Conservation (phyloP, 2,113 vertebrate genomes). For the Oenanthe melanoleuca region DNA sequence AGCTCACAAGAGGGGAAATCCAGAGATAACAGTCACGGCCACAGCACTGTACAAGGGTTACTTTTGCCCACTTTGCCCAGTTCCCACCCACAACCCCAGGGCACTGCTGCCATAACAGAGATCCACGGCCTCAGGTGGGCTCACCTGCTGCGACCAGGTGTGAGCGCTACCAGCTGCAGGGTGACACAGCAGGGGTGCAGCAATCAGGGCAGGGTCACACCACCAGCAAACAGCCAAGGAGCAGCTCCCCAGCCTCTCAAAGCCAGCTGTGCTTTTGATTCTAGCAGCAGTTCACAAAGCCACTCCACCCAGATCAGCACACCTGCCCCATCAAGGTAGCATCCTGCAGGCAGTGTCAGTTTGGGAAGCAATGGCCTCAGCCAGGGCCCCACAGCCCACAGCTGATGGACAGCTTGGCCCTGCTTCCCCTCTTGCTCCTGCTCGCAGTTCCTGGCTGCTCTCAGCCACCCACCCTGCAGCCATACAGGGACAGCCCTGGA, state of each 20-base stretch:
- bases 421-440: not conserved
- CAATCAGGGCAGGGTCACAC: not conserved
- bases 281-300: not conserved
- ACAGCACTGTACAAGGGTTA: not conserved
- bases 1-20: not conserved
- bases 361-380: not conserved
- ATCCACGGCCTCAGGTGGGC: rapidly evolving
- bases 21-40: not conserved
- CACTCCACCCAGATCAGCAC: not conserved
- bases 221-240: not conserved
- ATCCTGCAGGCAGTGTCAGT: not conserved
- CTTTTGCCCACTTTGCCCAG: not conserved
- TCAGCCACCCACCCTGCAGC: not conserved
- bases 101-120: not conserved
- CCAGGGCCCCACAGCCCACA: not conserved
- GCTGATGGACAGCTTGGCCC: not conserved
- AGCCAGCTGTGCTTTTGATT: not conserved
- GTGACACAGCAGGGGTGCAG: not conserved
- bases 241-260: not conserved
- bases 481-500: rapidly evolving
- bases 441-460: not conserved
- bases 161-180: rapidly evolving
- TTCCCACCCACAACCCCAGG: not conserved
- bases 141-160: rapidly evolving
- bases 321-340: not conserved